phyloP scores from a whole-genome alignment of 2,113 vertebrate genomes.

The Myanophis thanlyinensis region DNA sequence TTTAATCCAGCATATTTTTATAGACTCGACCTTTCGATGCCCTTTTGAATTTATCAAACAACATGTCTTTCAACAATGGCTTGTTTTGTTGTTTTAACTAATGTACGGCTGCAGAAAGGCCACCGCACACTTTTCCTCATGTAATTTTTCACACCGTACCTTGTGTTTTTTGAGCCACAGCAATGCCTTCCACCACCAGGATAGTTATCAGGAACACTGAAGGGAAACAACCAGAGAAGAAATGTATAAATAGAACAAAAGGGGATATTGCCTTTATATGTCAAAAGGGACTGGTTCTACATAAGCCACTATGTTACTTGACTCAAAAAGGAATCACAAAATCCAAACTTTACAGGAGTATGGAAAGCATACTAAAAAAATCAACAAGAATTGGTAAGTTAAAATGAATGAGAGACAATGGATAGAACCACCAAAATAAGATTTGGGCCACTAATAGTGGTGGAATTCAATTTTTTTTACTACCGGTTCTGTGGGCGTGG shows the following conservation, averaged over 20 bases:
- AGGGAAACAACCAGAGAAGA: slow-evolving; percentile 62
- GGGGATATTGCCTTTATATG: not conserved
- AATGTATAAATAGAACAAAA: slow-evolving; percentile 39
- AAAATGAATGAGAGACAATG: too few species aligned
- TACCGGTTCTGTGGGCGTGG: too few species aligned
- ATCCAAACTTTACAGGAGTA: too few species aligned
- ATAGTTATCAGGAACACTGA: slow-evolving; percentile 90
- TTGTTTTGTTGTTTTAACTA: not conserved
- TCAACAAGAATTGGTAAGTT: too few species aligned
- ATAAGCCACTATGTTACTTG: not conserved
- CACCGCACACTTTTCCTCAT: not conserved
- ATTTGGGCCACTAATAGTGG: too few species aligned
- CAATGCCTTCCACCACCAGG: slow-evolving; percentile 91
- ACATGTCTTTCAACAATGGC: not conserved
- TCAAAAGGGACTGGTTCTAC: not conserved
- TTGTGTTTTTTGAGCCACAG: slow-evolving; percentile 93
- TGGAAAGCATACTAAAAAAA: too few species aligned
- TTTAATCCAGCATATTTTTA: not conserved
- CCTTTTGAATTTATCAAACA: not conserved
- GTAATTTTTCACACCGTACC: slow-evolving; percentile 68
- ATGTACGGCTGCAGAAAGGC: not conserved
- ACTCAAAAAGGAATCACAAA: not conserved
- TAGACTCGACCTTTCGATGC: not conserved
- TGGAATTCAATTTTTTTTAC: too few species aligned
- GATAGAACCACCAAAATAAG: too few species aligned